Percentiles rank a stretch among this genome's conserved stretches.
Evolutionary conservation across 2,888 invertebrate species (phyloP).

Genomic region (Aphidius colemani): DNA sequence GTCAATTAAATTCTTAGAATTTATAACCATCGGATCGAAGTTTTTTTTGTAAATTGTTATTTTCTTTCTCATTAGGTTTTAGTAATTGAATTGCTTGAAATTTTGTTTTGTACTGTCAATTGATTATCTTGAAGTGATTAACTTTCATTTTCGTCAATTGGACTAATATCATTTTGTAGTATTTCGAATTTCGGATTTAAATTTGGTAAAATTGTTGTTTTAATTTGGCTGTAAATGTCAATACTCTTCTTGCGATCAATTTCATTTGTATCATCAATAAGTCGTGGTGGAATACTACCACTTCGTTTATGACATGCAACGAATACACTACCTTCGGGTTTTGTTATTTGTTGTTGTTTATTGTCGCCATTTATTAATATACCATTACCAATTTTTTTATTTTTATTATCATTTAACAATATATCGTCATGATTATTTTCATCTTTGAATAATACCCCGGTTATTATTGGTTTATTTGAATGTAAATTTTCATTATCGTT

Average conservation of each 20-base stretch:
- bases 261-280: conserved; percentile 62
- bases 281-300: conserved; percentile 65
- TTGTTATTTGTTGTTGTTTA: conserved; percentile 22
- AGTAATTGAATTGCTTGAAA: not conserved
- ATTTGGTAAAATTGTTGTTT: conserved; percentile 63
- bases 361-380: conserved; percentile 53
- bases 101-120: conserved; percentile 4
- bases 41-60: not conserved
- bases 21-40: too few relatives aligned
- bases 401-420: conserved; percentile 54
- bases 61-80: not conserved
- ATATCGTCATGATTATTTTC: conserved; percentile 61
- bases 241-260: conserved; percentile 49
- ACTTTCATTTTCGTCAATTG: conserved; percentile 56
- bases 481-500: conserved; percentile 63
- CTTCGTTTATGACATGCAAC: conserved; percentile 61
- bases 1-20: too few relatives aligned
- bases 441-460: conserved; percentile 73
- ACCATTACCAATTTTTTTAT: conserved; percentile 63
- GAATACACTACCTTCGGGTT: conserved; percentile 57
- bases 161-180: conserved; percentile 64
- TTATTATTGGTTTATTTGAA: conserved; percentile 70
- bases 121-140: conserved; percentile 48
- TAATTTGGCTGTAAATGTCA: conserved; percentile 65
- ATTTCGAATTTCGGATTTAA: conserved; percentile 68